These are phyloP conservation scores for Perodicticus potto DNA, from an alignment of 2,797 vertebrate genomes.

Conservation along the genomic window DNA sequence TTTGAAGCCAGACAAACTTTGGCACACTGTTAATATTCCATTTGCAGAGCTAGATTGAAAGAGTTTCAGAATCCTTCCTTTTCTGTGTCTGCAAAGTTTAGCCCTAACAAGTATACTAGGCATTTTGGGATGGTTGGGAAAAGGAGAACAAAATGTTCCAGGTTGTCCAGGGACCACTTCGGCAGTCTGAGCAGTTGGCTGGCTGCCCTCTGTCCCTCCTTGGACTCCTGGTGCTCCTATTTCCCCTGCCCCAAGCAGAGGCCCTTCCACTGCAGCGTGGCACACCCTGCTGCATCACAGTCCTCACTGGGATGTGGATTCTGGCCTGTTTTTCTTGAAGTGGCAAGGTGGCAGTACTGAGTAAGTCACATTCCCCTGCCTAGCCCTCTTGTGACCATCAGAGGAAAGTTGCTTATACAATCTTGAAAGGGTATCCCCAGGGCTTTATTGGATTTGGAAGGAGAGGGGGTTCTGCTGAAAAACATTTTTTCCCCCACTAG, in stretches of 20 bases:
- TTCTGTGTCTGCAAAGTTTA: slow-evolving; percentile 21
- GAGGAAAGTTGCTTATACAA: background rate
- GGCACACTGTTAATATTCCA: background rate
- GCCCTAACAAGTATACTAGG: background rate
- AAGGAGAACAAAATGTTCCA: background rate
- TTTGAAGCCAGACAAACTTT: slow-evolving; percentile 6
- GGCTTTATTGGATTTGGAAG: background rate
- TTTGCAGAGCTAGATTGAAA: slow-evolving; percentile 5
- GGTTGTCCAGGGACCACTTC: background rate
- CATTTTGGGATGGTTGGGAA: background rate
- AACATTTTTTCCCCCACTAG: background rate
- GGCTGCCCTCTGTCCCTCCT: background rate
- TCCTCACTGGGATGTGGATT: background rate
- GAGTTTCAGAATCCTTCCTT: slow-evolving; percentile 29
- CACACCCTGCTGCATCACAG: background rate
- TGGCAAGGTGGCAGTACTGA: background rate
- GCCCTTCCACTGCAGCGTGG: background rate
- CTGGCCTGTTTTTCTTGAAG: background rate
- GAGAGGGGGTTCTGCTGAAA: background rate
- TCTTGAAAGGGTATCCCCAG: background rate
- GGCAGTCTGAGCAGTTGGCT: slow-evolving; percentile 15
- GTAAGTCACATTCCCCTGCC: background rate
- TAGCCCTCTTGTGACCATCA: background rate
- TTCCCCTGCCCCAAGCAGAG: background rate
- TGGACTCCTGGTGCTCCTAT: background rate